Percentiles rank a stretch among this genome's conserved stretches.
These are phyloP conservation scores for Omphaloscelis lunosa DNA, from an alignment of 2,888 invertebrate genomes.

Conservation along the genomic window DNA sequence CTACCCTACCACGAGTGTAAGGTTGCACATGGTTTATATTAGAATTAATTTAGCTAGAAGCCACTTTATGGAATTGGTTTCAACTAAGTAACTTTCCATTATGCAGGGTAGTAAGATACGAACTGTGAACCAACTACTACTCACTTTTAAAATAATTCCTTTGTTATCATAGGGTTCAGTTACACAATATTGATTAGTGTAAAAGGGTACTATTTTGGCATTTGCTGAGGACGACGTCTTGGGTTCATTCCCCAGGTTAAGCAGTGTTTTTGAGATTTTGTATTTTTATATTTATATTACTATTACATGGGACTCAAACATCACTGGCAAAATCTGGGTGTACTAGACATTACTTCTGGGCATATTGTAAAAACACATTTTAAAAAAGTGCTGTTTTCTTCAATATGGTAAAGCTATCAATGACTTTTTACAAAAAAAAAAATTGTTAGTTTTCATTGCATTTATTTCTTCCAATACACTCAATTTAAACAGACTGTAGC, in stretches of 20 bases:
- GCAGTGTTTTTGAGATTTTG: not conserved
- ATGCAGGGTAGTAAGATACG: slow-evolving; percentile 20
- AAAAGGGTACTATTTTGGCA: not conserved
- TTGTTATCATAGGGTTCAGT: not conserved
- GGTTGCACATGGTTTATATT: slow-evolving; percentile 29
- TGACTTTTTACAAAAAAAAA: no score
- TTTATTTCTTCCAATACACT: not conserved
- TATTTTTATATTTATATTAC: not conserved
- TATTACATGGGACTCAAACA: not conserved
- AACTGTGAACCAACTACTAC: not conserved
- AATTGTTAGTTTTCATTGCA: not conserved
- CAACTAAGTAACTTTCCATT: slow-evolving; percentile 19
- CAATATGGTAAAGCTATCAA: not conserved
- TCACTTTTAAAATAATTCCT: not conserved
- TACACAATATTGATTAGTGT: not conserved
- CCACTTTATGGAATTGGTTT: slow-evolving; percentile 39
- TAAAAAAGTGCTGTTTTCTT: not conserved
- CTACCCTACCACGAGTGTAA: not conserved
- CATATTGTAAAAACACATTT: not conserved
- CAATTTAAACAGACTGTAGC: not conserved
- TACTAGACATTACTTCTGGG: not conserved
- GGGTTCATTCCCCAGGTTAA: not conserved
- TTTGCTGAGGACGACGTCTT: not conserved
- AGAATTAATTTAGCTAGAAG: slow-evolving; percentile 42
- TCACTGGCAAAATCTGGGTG: no score